A percentile compares a stretch with the other conserved stretches of the same genome.
Evolutionary conservation across 2,797 vertebrate genomes (phyloP).

Genomic region (Propithecus perrieri): DNA sequence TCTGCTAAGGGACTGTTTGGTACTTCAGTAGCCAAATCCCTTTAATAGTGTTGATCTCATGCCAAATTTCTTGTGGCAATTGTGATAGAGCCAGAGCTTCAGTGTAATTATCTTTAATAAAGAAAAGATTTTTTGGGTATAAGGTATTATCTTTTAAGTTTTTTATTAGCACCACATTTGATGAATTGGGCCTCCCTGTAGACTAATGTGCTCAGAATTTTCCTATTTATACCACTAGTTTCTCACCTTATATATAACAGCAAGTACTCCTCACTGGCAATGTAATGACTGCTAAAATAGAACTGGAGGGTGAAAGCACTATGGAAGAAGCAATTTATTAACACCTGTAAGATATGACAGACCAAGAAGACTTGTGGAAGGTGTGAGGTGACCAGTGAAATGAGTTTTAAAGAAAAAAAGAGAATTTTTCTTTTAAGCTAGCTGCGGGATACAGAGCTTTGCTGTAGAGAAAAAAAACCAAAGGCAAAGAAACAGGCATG

Average conservation of each 20-base stretch:
- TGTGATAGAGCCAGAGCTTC: conserved; percentile 17
- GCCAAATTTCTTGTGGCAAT: conserved; percentile 37
- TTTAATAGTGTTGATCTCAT: conserved; percentile 15
- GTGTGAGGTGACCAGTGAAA: not conserved
- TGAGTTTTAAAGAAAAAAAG: conserved; percentile 37
- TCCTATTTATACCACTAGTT: not conserved
- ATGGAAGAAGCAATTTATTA: not conserved
- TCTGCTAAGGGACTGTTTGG: not conserved
- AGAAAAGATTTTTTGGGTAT: not conserved
- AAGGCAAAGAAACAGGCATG: not conserved
- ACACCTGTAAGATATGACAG: not conserved
- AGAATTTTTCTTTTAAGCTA: conserved; percentile 40
- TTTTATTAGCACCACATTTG: conserved; percentile 30
- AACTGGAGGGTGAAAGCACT: not conserved
- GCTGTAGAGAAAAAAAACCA: not conserved
- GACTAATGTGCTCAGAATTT: conserved; percentile 20
- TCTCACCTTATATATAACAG: not conserved
- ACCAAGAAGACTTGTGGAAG: not conserved
- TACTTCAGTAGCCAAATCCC: not conserved
- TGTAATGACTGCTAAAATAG: not conserved
- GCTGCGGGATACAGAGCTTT: not conserved
- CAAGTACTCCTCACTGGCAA: not conserved
- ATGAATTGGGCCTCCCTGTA: conserved; percentile 17
- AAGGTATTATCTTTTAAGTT: conserved; percentile 56
- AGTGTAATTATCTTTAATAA: conserved; percentile 51